A percentile compares a stretch with the other conserved stretches of the same genome.
Evolutionary conservation across 2,113 vertebrate genomes (phyloP).

Genomic region (Platichthys flesus): DNA sequence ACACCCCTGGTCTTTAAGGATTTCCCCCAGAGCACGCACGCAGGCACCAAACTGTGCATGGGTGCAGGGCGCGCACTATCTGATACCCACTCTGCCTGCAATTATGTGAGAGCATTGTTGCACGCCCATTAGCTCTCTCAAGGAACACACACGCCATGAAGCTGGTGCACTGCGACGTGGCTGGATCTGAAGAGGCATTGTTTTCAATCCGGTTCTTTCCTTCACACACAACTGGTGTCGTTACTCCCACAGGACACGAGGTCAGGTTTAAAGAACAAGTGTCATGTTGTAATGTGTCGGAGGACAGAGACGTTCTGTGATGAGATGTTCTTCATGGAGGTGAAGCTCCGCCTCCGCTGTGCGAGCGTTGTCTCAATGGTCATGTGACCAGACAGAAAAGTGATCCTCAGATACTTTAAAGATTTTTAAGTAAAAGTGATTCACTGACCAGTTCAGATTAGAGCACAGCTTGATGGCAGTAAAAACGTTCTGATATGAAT

Average conservation of each 20-base stretch:
- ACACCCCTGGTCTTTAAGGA: slow-evolving; percentile 58
- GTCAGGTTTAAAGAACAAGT: neutral
- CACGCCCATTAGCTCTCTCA: slow-evolving; percentile 34
- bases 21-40: slow-evolving; percentile 18
- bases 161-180: neutral
- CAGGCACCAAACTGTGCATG: slow-evolving; percentile 27
- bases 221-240: neutral
- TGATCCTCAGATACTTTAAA: no score
- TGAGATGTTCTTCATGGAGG: no score
- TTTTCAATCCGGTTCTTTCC: neutral
- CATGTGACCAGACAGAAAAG: no score
- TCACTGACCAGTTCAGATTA: no score
- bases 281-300: neutral
- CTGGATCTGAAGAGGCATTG: neutral
- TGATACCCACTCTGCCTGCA: slow-evolving; percentile 43
- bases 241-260: no score
- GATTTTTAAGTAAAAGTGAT: neutral
- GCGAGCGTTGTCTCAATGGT: no score
- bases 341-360: no score
- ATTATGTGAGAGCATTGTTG: slow-evolving; percentile 41
- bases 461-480: no score
- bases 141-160: slow-evolving; percentile 1
- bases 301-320: neutral
- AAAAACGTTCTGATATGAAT: no score
- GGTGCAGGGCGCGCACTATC: slow-evolving; percentile 24